These are phyloP conservation scores for Norana najaformis DNA, from an alignment of 2,888 invertebrate species.

Conservation along the genomic window DNA sequence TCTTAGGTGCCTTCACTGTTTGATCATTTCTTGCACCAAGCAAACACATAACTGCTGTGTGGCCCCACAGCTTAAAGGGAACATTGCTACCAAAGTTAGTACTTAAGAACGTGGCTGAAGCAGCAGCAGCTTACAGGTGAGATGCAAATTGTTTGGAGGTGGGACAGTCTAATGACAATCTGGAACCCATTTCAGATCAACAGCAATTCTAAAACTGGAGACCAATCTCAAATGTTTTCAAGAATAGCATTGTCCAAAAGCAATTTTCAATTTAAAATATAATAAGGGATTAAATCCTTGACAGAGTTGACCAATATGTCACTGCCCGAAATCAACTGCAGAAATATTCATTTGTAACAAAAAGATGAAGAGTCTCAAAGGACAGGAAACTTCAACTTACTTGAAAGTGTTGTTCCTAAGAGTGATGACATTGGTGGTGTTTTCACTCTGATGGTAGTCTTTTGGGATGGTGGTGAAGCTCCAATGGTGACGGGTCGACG, in stretches of 20 bases:
- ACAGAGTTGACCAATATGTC: neutral
- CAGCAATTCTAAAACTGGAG: no score
- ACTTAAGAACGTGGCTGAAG: no score
- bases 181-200: no score
- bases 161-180: no score
- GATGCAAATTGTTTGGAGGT: no score
- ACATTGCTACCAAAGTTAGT: no score
- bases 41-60: no score
- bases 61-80: no score
- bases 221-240: no score
- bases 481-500: conserved; percentile 45
- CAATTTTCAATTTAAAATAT: neutral
- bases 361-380: conserved; percentile 21
- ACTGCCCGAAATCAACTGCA: neutral
- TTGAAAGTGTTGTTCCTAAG: neutral
- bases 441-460: conserved; percentile 32
- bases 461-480: conserved; percentile 41
- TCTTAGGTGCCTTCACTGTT: no score
- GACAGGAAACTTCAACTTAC: neutral
- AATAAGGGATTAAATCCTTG: neutral
- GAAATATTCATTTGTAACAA: neutral
- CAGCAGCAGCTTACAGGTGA: neutral
- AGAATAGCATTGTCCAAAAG: neutral
- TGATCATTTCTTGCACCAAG: no score
- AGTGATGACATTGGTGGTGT: conserved; percentile 27